Conservation (phyloP, 2,797 vertebrate genomes). For the Squalus acanthias region DNA sequence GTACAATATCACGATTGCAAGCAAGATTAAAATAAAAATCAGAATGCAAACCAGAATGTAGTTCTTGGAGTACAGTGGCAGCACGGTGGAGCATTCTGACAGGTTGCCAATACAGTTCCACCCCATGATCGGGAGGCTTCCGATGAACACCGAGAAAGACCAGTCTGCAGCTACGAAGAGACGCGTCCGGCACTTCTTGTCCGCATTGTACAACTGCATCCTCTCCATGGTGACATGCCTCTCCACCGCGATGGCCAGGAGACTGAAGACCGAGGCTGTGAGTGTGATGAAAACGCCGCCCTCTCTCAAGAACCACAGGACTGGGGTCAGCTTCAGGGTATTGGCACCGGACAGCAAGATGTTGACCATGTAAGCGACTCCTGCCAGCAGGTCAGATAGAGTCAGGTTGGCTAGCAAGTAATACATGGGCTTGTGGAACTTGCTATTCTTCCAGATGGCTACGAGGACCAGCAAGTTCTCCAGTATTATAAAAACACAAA, state of each 20-base stretch:
- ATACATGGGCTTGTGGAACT: constrained; percentile 84
- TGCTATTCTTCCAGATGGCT: constrained; percentile 78
- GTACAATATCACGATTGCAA: constrained; percentile 74
- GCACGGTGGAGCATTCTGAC: constrained; percentile 70
- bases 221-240: constrained; percentile 80
- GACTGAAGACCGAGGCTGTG: constrained; percentile 75
- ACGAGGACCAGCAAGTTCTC: constrained; percentile 77
- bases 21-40: constrained; percentile 65
- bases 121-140: constrained; percentile 72
- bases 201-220: constrained; percentile 67
- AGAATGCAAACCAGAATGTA: constrained; percentile 78
- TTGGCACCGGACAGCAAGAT: constrained; percentile 73
- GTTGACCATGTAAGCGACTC: constrained; percentile 77
- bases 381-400: constrained; percentile 77
- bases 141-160: constrained; percentile 67
- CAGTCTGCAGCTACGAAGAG: constrained; percentile 71
- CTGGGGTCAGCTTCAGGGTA: constrained; percentile 70
- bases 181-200: constrained; percentile 69
- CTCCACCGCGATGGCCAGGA: constrained; percentile 81
- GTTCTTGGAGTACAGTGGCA: constrained; percentile 78
- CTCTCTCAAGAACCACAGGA: constrained; percentile 79
- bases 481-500: constrained; percentile 75
- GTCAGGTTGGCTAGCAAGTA: constrained; percentile 83
- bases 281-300: constrained; percentile 82
- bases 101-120: constrained; percentile 78